Evolutionary conservation across 2,797 vertebrate genomes (phyloP).

Genomic region (Xenops minutus): DNA sequence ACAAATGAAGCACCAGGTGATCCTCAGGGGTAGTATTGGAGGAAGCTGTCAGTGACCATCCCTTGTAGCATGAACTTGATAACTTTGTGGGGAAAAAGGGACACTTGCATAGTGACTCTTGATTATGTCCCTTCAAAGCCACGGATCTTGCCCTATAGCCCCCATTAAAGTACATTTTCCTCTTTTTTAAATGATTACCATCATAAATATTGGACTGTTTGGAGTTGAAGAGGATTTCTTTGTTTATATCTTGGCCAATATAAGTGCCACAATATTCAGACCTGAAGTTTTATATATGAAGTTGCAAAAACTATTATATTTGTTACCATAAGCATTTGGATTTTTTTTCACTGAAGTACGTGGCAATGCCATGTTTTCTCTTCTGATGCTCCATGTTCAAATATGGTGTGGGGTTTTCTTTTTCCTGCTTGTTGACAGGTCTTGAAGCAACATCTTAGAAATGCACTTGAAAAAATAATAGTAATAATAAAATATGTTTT

Average conservation of each 20-base stretch:
- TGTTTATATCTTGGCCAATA: background rate
- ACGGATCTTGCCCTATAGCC: background rate
- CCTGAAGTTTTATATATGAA: background rate
- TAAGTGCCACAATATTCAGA: background rate
- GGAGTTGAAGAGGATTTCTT: background rate
- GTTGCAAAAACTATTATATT: background rate
- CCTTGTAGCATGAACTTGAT: background rate
- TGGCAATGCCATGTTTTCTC: background rate
- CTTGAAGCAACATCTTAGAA: background rate
- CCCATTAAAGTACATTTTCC: background rate
- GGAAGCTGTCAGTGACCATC: background rate
- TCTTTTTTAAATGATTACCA: background rate
- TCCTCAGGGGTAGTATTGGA: background rate
- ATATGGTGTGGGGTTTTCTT: background rate
- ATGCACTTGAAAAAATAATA: background rate
- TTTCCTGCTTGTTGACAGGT: background rate
- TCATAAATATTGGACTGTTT: background rate
- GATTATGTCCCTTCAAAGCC: background rate
- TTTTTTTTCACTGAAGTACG: background rate
- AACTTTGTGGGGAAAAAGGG: background rate
- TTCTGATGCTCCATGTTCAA: background rate
- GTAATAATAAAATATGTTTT: background rate
- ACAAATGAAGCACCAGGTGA: background rate
- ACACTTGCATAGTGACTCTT: background rate
- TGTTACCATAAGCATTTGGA: background rate